These are phyloP conservation scores for Whitmania pigra DNA, from an alignment of 1,140 invertebrate species.

Conservation along the genomic window DNA sequence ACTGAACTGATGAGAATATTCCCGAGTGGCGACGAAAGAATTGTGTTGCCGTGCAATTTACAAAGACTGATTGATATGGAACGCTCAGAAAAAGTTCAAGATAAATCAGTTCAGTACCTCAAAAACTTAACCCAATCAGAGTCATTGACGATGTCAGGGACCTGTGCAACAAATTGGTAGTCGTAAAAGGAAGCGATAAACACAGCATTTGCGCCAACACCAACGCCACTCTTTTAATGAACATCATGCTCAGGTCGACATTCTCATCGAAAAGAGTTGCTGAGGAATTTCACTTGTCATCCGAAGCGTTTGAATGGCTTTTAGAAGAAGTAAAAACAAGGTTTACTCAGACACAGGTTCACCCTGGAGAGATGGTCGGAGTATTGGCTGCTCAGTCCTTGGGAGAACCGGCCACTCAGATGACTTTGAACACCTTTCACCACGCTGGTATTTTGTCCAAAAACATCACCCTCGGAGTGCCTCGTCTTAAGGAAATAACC, in stretches of 20 bases:
- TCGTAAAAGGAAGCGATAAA: conserved; percentile 80
- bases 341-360: conserved; percentile 86
- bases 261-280: conserved; percentile 64
- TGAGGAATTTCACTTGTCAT: conserved; percentile 81
- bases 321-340: conserved; percentile 96
- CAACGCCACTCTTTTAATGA: conserved; percentile 94
- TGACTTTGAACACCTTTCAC: conserved; percentile 99
- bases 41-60: conserved; percentile 92
- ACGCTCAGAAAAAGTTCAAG: conserved; percentile 98
- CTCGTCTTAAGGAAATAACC: conserved; percentile 86
- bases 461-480: conserved; percentile 98
- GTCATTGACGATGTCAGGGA: conserved; percentile 70
- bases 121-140: conserved; percentile 78
- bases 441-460: conserved; percentile 99
- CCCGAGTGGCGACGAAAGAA: conserved; percentile 54
- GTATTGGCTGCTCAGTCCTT: conserved; percentile 93
- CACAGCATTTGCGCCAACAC: conserved; percentile 91
- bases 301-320: conserved; percentile 97
- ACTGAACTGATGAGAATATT: conserved; percentile 61
- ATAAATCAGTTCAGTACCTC: conserved; percentile 84
- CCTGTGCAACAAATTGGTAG: conserved; percentile 36
- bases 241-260: conserved; percentile 83
- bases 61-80: conserved; percentile 99
- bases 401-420: conserved; percentile 97
- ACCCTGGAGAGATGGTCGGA: conserved; percentile 97